These are phyloP conservation scores for Eremobia ochroleuca DNA, from an alignment of 2,888 invertebrate genomes.

Conservation along the genomic window DNA sequence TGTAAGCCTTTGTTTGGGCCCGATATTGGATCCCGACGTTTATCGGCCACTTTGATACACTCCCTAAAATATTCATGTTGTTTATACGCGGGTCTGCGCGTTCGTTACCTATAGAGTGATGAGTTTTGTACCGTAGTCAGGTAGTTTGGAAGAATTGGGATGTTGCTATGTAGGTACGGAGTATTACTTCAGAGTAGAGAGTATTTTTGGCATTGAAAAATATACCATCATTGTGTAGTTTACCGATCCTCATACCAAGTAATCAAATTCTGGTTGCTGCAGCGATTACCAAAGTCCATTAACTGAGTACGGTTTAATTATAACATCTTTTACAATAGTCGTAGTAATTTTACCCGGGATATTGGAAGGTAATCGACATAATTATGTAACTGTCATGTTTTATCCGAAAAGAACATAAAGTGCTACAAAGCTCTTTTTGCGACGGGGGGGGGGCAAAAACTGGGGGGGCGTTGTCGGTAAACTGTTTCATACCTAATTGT, in stretches of 20 bases:
- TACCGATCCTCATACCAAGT: not conserved
- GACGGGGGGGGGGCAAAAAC: too few species aligned
- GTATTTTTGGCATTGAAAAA: constrained; percentile 11
- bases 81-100: constrained; percentile 69
- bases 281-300: not conserved
- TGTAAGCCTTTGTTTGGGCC: constrained; percentile 89
- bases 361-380: not conserved
- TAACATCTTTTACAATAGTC: not conserved
- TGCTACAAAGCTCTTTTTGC: too few species aligned
- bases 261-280: not conserved
- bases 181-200: not conserved
- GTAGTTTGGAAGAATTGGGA: constrained; percentile 26
- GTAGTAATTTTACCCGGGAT: not conserved
- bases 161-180: constrained; percentile 13
- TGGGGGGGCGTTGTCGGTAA: not conserved
- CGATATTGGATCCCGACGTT: constrained; percentile 87
- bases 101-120: constrained; percentile 64
- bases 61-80: constrained; percentile 79
- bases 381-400: not conserved
- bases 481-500: not conserved
- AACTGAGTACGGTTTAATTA: not conserved
- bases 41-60: constrained; percentile 84
- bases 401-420: too few species aligned
- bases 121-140: constrained; percentile 49
- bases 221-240: constrained; percentile 3